These are phyloP conservation scores for Alsophila aescularia DNA, from an alignment of 2,888 invertebrate genomes.

Conservation along the genomic window DNA sequence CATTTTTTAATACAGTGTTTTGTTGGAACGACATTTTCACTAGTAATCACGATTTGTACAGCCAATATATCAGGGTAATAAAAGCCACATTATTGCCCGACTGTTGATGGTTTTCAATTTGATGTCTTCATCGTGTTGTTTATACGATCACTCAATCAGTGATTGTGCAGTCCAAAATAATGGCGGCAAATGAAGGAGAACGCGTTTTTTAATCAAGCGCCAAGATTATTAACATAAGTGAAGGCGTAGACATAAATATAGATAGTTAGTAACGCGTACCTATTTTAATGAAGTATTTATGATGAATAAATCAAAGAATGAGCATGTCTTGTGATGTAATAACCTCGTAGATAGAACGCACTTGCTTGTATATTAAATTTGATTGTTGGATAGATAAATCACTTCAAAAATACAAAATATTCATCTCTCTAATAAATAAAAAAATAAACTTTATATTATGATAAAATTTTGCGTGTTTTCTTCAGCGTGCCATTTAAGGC, in stretches of 20 bases:
- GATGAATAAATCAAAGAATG: neutral
- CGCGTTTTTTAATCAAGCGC: conserved; percentile 40
- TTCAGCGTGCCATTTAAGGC: too few species aligned
- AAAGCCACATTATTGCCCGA: conserved; percentile 68
- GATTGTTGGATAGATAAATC: too few species aligned
- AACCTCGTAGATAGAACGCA: neutral
- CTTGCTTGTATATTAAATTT: too few species aligned
- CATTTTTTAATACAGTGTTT: conserved; percentile 83
- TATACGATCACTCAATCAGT: conserved; percentile 51
- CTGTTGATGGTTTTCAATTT: conserved; percentile 79
- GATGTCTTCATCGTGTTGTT: conserved; percentile 70
- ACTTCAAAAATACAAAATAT: too few species aligned
- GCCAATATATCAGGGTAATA: conserved; percentile 79
- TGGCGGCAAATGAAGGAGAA: conserved; percentile 38
- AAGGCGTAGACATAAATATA: conserved; percentile 32
- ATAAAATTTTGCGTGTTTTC: too few species aligned
- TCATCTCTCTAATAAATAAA: too few species aligned
- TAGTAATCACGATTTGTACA: conserved; percentile 81
- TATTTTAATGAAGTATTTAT: conserved; percentile 4
- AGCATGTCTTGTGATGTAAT: neutral
- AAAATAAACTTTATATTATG: too few species aligned
- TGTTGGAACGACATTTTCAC: conserved; percentile 84
- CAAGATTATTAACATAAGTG: conserved; percentile 39
- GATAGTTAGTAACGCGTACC: conserved; percentile 4
- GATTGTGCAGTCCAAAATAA: conserved; percentile 41